Conservation (phyloP, 2,113 vertebrate species). For the Nothobranchius furzeri region DNA sequence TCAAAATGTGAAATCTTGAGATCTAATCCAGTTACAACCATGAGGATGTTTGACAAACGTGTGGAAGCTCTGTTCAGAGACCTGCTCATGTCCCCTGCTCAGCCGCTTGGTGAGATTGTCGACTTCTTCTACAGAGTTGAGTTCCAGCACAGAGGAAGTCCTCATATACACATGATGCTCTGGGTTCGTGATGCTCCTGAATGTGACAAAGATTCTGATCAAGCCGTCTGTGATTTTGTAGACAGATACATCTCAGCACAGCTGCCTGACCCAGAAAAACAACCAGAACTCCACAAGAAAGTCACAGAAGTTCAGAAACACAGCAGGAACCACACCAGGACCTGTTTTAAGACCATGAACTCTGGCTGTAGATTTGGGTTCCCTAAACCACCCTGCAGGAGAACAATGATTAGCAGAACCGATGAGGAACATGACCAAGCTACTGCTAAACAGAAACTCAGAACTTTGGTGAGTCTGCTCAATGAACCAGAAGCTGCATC, state of each 20-base stretch:
- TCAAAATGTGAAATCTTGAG: slow-evolving; percentile 24
- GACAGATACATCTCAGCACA: slow-evolving; percentile 23
- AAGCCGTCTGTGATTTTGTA: background rate
- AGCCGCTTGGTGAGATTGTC: background rate
- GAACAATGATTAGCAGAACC: background rate
- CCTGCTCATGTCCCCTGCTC: background rate
- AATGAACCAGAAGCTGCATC: background rate
- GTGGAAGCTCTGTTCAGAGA: slow-evolving; percentile 9
- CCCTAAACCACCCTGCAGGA: background rate
- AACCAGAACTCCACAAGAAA: slow-evolving; percentile 42
- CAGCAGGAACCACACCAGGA: slow-evolving; percentile 36
- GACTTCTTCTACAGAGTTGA: background rate
- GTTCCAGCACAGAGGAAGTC: slow-evolving; percentile 20
- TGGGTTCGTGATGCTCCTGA: background rate
- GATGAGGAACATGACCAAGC: background rate
- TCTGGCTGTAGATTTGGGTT: slow-evolving; percentile 4
- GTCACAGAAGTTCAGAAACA: slow-evolving; percentile 45
- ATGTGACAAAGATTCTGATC: background rate
- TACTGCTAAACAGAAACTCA: background rate
- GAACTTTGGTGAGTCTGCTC: background rate
- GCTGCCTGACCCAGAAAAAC: slow-evolving; percentile 21
- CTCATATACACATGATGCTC: background rate
- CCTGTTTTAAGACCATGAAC: slow-evolving; percentile 15
- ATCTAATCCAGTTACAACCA: slow-evolving; percentile 24
- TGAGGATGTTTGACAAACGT: slow-evolving; percentile 32